phyloP scores from a whole-genome alignment of 2,113 vertebrate species.

The Mellivora capensis region DNA sequence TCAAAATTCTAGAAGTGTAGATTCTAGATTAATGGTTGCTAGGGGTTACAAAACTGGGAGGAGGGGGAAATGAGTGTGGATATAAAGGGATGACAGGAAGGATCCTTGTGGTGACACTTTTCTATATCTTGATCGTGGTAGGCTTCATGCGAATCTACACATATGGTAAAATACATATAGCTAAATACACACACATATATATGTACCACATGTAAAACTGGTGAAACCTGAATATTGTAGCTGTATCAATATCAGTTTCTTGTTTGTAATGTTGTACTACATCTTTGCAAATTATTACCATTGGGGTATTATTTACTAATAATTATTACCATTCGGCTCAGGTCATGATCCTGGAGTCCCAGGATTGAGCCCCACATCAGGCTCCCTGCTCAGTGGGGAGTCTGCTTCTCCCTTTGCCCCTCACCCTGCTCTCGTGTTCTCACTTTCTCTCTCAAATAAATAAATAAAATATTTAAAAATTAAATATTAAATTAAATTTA shows the following conservation, averaged over 20 bases:
- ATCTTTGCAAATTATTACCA: background rate
- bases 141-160: background rate
- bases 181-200: background rate
- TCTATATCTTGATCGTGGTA: background rate
- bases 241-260: background rate
- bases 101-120: background rate
- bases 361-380: no score
- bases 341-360: background rate
- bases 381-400: no score
- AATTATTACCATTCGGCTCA: background rate
- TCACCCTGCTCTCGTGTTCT: no score
- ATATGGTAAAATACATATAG: background rate
- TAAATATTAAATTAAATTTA: no score
- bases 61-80: background rate
- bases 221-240: background rate
- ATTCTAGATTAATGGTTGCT: background rate
- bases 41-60: background rate
- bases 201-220: background rate
- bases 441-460: background rate
- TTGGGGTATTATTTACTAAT: background rate
- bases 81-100: background rate
- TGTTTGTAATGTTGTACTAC: background rate
- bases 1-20: background rate
- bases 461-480: background rate
- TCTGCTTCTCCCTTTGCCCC: no score